Evolutionary conservation across 2,797 vertebrate species (phyloP).

Genomic region (Neosilurus hyrtlii): DNA sequence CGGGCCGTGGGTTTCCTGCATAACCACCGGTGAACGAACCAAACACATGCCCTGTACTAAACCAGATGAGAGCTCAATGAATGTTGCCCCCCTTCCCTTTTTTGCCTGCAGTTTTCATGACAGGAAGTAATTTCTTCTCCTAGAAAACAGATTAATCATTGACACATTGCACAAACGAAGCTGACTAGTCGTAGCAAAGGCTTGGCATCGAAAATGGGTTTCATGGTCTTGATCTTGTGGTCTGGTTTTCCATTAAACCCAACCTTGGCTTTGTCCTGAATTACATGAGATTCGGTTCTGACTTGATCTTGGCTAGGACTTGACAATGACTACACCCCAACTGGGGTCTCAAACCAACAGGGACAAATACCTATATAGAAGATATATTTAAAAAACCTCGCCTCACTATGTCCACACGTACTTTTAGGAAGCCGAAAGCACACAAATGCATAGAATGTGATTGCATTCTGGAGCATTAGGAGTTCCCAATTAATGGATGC

Average conservation of each 20-base stretch:
- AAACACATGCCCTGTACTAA: neutral
- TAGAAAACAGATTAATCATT: neutral
- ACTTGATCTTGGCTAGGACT: neutral
- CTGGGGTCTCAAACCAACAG: neutral
- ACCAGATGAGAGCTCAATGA: neutral
- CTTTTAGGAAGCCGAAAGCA: too few species aligned
- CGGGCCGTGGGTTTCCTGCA: conserved; percentile 29
- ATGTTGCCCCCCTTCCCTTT: neutral
- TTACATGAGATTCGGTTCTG: neutral
- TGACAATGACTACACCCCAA: neutral
- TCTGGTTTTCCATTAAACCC: too few species aligned
- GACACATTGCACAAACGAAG: neutral
- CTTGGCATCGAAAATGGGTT: neutral
- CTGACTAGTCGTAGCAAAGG: neutral
- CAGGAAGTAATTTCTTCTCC: neutral
- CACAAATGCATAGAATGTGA: too few species aligned
- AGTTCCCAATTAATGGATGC: too few species aligned
- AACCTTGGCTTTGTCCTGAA: too few species aligned
- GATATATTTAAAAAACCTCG: too few species aligned
- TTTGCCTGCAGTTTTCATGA: neutral
- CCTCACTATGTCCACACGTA: too few species aligned
- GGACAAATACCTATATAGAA: neutral
- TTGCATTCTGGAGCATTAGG: too few species aligned
- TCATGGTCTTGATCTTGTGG: neutral
- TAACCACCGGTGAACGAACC: neutral